These are phyloP conservation scores for Dicranocentrus wangi DNA, from an alignment of 2,888 invertebrate species.

Conservation along the genomic window DNA sequence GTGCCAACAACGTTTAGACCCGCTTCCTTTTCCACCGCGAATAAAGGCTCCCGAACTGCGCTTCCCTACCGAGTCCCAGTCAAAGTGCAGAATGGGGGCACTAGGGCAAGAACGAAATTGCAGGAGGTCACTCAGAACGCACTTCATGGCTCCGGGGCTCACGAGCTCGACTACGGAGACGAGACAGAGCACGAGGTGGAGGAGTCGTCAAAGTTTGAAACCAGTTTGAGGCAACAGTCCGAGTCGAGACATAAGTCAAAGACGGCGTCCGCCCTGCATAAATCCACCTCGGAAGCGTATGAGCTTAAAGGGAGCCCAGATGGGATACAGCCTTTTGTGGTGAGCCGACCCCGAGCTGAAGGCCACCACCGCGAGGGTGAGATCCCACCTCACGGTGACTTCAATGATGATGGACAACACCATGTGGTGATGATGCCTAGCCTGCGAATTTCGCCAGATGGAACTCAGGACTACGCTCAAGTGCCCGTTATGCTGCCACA, in stretches of 20 bases:
- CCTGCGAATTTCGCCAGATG: slow-evolving; percentile 67
- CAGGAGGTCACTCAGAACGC: slow-evolving; percentile 63
- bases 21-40: background rate
- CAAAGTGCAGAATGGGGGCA: slow-evolving; percentile 27
- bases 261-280: slow-evolving; percentile 57
- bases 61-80: slow-evolving; percentile 63
- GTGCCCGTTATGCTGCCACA: slow-evolving; percentile 67
- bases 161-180: slow-evolving; percentile 26
- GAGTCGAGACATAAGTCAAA: slow-evolving; percentile 64
- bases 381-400: background rate
- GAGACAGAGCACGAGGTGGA: slow-evolving; percentile 55
- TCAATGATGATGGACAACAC: slow-evolving; percentile 44
- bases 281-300: slow-evolving; percentile 71
- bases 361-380: slow-evolving; percentile 23
- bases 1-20: slow-evolving; percentile 34
- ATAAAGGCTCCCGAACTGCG: background rate
- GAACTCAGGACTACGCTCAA: slow-evolving; percentile 67
- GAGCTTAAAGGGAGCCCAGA: slow-evolving; percentile 62
- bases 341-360: slow-evolving; percentile 45
- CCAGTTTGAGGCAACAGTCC: slow-evolving; percentile 58
- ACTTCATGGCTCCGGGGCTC: slow-evolving; percentile 29
- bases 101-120: slow-evolving; percentile 57
- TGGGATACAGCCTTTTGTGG: slow-evolving; percentile 65
- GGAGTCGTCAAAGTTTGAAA: slow-evolving; percentile 61
- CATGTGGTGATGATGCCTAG: slow-evolving; percentile 69